Evolutionary conservation across 1,140 invertebrate genomes (phyloP).

Genomic region (Chionoecetes opilio): DNA sequence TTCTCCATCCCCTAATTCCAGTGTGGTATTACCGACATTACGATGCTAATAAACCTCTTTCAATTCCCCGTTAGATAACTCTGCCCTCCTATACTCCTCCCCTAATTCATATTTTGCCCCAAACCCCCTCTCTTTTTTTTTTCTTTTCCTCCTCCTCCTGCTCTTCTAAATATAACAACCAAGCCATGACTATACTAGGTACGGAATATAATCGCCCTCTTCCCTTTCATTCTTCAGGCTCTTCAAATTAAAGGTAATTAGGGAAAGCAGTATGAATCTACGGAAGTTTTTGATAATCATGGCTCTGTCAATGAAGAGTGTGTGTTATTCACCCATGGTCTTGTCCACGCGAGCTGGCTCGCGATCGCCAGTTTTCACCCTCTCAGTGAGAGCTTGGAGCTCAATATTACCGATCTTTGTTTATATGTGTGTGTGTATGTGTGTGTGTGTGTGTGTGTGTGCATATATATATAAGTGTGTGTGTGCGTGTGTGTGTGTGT

Average conservation of each 20-base stretch:
- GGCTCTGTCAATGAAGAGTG: neutral
- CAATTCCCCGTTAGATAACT: neutral
- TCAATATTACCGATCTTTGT: too few species aligned
- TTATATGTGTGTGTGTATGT: too few species aligned
- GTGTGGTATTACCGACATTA: neutral
- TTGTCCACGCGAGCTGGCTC: too few species aligned
- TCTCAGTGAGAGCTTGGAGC: too few species aligned
- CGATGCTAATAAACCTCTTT: neutral
- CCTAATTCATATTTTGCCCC: neutral
- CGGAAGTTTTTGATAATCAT: neutral
- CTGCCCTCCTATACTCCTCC: neutral
- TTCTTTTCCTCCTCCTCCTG: neutral
- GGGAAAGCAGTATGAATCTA: neutral
- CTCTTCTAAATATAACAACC: neutral
- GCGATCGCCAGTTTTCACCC: too few species aligned
- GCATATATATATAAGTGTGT: too few species aligned
- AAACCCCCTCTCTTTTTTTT: too few species aligned
- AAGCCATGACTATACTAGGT: too few species aligned
- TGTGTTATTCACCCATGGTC: too few species aligned
- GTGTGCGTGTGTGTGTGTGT: too few species aligned
- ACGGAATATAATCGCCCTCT: neutral
- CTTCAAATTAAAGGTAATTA: neutral
- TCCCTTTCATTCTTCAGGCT: neutral
- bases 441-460: too few species aligned
- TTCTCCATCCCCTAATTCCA: neutral